phyloP scores from a whole-genome alignment of 2,888 invertebrate species.

The Lasius platythorax region DNA sequence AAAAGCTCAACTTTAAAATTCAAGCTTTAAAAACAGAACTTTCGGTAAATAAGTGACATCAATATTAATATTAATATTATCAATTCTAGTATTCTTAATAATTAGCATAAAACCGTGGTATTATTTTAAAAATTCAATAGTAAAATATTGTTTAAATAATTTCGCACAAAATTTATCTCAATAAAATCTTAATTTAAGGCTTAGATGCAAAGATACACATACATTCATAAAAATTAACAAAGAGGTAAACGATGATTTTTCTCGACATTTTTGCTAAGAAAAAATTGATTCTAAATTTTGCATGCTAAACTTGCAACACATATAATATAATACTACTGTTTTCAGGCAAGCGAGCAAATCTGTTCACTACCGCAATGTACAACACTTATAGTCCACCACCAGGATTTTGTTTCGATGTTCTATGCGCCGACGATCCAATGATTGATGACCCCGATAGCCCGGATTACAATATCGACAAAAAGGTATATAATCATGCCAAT shows the following conservation, averaged over 20 bases:
- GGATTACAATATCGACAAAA: slow-evolving; percentile 93
- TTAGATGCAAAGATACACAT: not conserved
- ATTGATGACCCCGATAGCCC: slow-evolving; percentile 93
- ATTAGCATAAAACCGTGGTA: not conserved
- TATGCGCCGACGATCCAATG: slow-evolving; percentile 94
- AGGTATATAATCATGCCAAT: slow-evolving; percentile 87
- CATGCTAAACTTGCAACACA: not conserved
- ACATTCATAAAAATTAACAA: not conserved
- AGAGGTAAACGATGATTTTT: not conserved
- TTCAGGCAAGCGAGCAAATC: slow-evolving; percentile 88
- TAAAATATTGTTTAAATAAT: not conserved
- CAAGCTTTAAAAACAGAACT: not conserved
- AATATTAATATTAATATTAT: not conserved
- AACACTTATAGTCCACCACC: slow-evolving; percentile 94
- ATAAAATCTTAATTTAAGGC: not conserved
- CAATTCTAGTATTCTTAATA: not conserved
- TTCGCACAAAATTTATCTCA: not conserved
- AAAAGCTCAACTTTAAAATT: not conserved
- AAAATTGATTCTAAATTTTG: not conserved
- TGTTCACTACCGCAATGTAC: slow-evolving; percentile 94
- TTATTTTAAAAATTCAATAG: not conserved
- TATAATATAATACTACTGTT: not conserved
- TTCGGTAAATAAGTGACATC: not conserved
- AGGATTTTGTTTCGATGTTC: slow-evolving; percentile 97
- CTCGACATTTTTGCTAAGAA: not conserved